A percentile compares a stretch with the other conserved stretches of the same genome.
phyloP scores from a whole-genome alignment of 1,140 invertebrate genomes.

The Pinna nobilis region DNA sequence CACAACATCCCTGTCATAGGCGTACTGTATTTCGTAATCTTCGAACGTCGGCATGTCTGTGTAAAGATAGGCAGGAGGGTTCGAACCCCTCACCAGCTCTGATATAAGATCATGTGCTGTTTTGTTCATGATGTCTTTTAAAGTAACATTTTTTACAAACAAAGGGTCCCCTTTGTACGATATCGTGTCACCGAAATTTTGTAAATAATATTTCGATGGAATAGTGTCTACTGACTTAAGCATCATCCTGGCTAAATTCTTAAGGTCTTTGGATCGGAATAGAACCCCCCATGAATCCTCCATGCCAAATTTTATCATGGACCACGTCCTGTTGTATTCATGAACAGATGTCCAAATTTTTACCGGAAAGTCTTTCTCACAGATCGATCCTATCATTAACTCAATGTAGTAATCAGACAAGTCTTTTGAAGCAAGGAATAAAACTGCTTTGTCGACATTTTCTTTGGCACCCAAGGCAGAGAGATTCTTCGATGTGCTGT shows the following conservation, averaged over 20 bases:
- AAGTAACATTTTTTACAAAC: no score
- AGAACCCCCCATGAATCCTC: neutral
- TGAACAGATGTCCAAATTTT: neutral
- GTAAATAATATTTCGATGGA: neutral
- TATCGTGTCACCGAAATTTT: neutral
- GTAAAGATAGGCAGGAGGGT: neutral
- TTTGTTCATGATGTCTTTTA: no score
- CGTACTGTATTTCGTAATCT: neutral
- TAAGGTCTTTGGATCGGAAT: neutral
- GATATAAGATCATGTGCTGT: neutral
- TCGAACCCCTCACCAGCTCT: conserved; percentile 1
- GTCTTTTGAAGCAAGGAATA: neutral
- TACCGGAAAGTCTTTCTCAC: neutral
- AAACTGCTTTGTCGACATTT: conserved; percentile 1
- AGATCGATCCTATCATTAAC: neutral
- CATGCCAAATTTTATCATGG: neutral
- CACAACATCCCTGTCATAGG: neutral
- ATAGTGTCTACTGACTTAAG: neutral
- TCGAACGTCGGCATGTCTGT: conserved; percentile 15
- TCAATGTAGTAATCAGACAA: neutral
- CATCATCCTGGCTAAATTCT: neutral
- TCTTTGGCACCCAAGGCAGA: no score
- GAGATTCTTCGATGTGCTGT: no score
- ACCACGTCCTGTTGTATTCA: neutral
- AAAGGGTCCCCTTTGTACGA: conserved; percentile 1